A percentile compares a stretch with the other conserved stretches of the same genome.
These are phyloP conservation scores for Venustaconcha ellipsiformis DNA, from an alignment of 1,140 invertebrate genomes.

Conservation along the genomic window DNA sequence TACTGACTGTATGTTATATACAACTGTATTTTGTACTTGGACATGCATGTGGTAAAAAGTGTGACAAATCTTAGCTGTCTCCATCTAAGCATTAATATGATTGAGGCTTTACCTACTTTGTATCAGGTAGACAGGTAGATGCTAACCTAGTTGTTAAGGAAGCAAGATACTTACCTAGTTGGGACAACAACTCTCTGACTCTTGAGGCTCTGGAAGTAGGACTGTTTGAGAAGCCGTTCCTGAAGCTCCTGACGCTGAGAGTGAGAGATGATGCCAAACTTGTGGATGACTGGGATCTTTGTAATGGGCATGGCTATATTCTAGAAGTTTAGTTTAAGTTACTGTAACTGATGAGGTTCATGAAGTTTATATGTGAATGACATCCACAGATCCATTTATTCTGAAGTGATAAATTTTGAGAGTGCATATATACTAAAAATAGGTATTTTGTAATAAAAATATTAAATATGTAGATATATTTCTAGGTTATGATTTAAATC, in stretches of 20 bases:
- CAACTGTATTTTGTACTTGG: too few relatives aligned
- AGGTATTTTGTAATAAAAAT: too few relatives aligned
- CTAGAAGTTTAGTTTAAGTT: background rate
- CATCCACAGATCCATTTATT: background rate
- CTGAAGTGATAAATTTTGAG: background rate
- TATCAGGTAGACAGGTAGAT: too few relatives aligned
- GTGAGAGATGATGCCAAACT: slow-evolving; percentile 70
- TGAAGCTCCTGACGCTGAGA: slow-evolving; percentile 65
- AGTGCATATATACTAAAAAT: background rate
- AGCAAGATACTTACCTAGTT: slow-evolving; percentile 40
- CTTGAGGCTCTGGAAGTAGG: slow-evolving; percentile 50
- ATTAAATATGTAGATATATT: too few relatives aligned
- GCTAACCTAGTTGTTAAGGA: background rate
- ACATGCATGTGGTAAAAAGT: too few relatives aligned
- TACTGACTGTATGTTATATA: too few relatives aligned
- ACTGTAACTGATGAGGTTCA: background rate
- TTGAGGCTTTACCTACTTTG: too few relatives aligned
- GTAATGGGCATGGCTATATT: slow-evolving; percentile 62
- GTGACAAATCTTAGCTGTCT: too few relatives aligned
- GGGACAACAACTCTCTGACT: slow-evolving; percentile 44
- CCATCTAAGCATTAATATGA: too few relatives aligned
- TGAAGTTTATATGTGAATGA: background rate
- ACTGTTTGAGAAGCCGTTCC: slow-evolving; percentile 65
- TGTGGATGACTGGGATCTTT: slow-evolving; percentile 66
- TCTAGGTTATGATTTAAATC: too few relatives aligned